These are phyloP conservation scores for Parapristionchus giblindavisi DNA, from an alignment of 2,888 invertebrate species.

Conservation along the genomic window DNA sequence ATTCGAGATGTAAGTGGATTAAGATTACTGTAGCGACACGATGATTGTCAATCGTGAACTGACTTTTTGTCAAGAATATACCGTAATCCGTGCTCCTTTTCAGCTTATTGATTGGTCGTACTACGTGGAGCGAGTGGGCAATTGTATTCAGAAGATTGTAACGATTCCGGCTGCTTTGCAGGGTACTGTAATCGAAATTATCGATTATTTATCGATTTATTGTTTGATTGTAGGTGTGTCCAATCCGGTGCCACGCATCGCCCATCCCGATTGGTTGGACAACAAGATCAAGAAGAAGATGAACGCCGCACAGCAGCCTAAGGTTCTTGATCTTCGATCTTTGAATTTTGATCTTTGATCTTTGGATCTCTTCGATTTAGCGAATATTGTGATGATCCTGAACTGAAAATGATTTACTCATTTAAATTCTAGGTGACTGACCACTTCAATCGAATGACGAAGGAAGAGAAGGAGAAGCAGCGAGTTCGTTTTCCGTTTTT, in stretches of 20 bases:
- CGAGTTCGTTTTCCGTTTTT: background rate
- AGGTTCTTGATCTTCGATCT: no score
- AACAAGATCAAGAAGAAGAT: constrained; percentile 74
- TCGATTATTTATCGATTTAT: no score
- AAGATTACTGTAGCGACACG: no score
- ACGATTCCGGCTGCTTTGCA: constrained; percentile 98
- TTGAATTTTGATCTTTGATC: no score
- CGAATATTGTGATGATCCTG: no score
- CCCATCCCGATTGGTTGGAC: constrained; percentile 97
- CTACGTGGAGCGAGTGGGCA: constrained; percentile 93
- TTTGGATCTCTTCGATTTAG: no score
- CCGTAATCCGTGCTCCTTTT: constrained; percentile 25
- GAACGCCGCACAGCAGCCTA: constrained; percentile 47
- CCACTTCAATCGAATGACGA: constrained; percentile 39
- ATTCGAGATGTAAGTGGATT: constrained; percentile 79
- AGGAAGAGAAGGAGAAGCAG: constrained; percentile 36
- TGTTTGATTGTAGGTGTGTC: constrained; percentile 76
- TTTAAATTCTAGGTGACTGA: constrained; percentile 33
- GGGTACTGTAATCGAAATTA: constrained; percentile 73
- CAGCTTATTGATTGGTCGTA: constrained; percentile 94
- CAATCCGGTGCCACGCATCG: constrained; percentile 89
- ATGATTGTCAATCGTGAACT: background rate
- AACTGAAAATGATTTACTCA: no score
- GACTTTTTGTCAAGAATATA: background rate
- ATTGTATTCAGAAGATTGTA: constrained; percentile 96